Base-by-base conservation (phyloP, 2,797 vertebrate genomes). In the Hippocampus kuda region DNA sequence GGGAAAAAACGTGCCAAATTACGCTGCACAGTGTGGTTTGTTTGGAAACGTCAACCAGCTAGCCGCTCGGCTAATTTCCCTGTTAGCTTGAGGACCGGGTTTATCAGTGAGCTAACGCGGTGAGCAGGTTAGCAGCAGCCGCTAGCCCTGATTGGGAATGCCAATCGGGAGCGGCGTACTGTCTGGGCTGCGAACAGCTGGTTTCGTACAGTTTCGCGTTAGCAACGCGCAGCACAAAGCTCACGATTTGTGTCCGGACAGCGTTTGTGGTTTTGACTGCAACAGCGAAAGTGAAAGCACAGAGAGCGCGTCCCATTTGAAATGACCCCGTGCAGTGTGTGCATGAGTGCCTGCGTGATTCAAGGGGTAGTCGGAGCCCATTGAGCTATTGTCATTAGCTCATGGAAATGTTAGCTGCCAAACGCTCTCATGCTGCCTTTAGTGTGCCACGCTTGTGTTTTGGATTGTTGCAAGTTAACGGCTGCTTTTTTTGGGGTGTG, bases 341-440 rank as follows among this genome's bases (percentile, higher is more conserved):
- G 56, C 9, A 24, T 27, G 13, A 34, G 65, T 44, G 2, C 2
- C 38, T 74, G 12, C 72, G 9, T 66, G 24, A 71, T 76, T 72
- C 87, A 77, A 80, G 71, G 54, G 86, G 20, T 89, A 89, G 85
- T 67, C 85, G 5, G 70, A 81, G 78, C 84, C 85, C 75, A 66
- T 68, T 79, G 63, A 78, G 53, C 86, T 87, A 88, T 89, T 89
- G 88, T 90, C 84, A 89, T 80, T 86, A 88, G 85, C 85, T 80
- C 69, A 69, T 71, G 78, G 77, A 71, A 73, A 77, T 74, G 83
- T 81, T 87, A 88, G 87, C 84, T 57, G 69, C 63, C 26, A 68
- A 61, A 71, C 69, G 87, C 85, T 86, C 87, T 83, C 81, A 82
- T 80, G 80, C 77, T 83, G 83, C 81, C 86, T 87, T 46, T 88